A percentile compares a stretch with the other conserved stretches of the same genome.
These are phyloP conservation scores for Brachionus calyciflorus DNA, from an alignment of 1,140 invertebrate species.

Conservation along the genomic window DNA sequence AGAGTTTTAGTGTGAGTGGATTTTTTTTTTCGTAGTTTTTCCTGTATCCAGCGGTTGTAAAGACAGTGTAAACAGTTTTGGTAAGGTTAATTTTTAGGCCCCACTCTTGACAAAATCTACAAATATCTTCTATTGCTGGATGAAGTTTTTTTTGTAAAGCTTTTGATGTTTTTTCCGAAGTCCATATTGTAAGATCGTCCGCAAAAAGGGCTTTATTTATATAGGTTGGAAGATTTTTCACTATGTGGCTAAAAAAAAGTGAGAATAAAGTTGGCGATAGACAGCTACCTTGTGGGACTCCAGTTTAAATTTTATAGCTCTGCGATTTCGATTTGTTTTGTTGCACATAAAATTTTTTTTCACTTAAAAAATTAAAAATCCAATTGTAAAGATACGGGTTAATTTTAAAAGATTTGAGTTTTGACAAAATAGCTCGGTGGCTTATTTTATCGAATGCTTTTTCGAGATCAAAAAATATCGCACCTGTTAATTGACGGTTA, in stretches of 20 bases:
- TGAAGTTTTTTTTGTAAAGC: not conserved
- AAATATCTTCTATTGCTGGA: not conserved
- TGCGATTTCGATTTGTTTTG: not conserved
- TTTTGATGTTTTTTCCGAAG: not conserved
- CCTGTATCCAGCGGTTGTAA: not conserved
- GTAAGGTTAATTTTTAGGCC: not conserved
- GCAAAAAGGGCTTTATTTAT: not conserved
- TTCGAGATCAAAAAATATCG: conserved; percentile 22
- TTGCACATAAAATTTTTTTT: not conserved
- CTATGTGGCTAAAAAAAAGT: not conserved
- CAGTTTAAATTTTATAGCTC: not conserved
- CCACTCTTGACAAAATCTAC: not conserved
- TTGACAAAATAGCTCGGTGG: not conserved
- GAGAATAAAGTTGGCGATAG: not conserved
- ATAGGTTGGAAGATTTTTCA: not conserved
- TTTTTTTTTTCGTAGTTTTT: not conserved
- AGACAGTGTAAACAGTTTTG: not conserved
- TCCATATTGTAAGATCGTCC: not conserved
- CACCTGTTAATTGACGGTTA: not conserved
- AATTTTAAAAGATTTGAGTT: not conserved
- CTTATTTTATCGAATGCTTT: conserved; percentile 34
- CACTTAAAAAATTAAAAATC: not conserved
- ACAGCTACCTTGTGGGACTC: conserved; percentile 6
- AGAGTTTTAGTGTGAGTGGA: not conserved
- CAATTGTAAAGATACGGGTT: not conserved